Evolutionary conservation across 2,888 invertebrate genomes (phyloP), one percentile per base, ranked within the genome.

Genomic region (Eudemis profundana): DNA sequence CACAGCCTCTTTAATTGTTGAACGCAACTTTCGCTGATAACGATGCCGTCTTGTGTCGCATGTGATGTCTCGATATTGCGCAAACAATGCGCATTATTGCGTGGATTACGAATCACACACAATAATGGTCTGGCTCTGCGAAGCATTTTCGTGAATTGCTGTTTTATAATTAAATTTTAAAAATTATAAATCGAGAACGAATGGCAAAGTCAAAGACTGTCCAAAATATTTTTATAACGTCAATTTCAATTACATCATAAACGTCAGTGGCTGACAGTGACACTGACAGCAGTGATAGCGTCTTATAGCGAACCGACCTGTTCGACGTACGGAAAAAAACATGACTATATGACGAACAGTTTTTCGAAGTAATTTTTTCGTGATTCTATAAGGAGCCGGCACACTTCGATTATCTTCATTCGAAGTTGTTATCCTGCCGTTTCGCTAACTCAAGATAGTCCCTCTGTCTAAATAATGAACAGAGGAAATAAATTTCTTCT

Each of bases 1-100:
- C 95, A 94, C 62, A 97, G 93, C 81, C 95, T 94, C 73, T 95
- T 95, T 62, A 97, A 87, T 70, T 95, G 94, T 77, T 94, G 92
- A 0, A 94, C 94, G 86, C 97, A 97, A 71, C 90, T 94, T 69
- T 97, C 95, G 78, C 96, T 96, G 33, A 97, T 82, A 66, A 77
- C 68, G 53, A 92, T 78, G 60, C 82, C 87, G 59, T 85, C 82
- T 50, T 69, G 65, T 14, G 72, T 59, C 14, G 76, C 66, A 59
- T 74, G 68, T 0, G 79, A 70, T 53, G 73, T 61, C 40, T 74
- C 68, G 38, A 73, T 65, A 57, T 80, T 84, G 65, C 79, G 80
- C n/a, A 79, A 76, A 62, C 78, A 81, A 69, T 79, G 79, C 0
- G 73, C 53, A 17, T 61, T 68, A 67, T 64, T 70, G 67, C 69